Evolutionary conservation across 2,888 invertebrate species (phyloP), one percentile per base, ranked within the genome.

Genomic region (Eupithecia subumbrata): DNA sequence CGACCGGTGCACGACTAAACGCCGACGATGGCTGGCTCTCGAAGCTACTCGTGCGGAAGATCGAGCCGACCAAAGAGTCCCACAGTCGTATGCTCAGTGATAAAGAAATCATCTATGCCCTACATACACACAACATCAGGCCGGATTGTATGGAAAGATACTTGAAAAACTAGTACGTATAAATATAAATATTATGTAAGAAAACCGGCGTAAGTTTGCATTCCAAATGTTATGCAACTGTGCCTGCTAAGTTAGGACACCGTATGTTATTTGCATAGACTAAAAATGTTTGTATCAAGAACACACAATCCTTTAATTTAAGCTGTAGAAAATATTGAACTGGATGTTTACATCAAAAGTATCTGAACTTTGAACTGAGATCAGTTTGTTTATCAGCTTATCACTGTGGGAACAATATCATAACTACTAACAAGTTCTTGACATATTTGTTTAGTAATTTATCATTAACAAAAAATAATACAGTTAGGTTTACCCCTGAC

Each of bases 81-180:
- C 99, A 99, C 92, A 99, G 99, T 86, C 97, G 98, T 80, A 98
- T 99, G 97, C 96, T 99, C 69, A 98, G 99, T 85, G 98, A 98
- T 92, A 99, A 99, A 92, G 99, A 99, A 93, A 96, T 97, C 76
- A 97, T 99, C 85, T 99, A 98, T 93, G 98, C 99, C 80, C 95
- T 99, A 77, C 98, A 99, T 90, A 99, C 99, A 79, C 99, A 99
- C 92, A 98, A 98, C 91, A 98, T 99, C 82, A 97, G 98, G 86
- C 98, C 99, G 60, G 98, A 98, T 92, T 97, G 96, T 69, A 97
- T 97, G 93, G 96, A 97, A 82, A 96, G 97, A 90, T 99, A 99
- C 92, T 95, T 99, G 83, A 96, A 96, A 84, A 98, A 98, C 93
- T 98, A 98, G 99, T 99, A 96, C 96, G 98, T 96, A 85, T 83